These are phyloP conservation scores for Numida meleagris DNA, from an alignment of 2,113 vertebrate genomes.

Conservation along the genomic window DNA sequence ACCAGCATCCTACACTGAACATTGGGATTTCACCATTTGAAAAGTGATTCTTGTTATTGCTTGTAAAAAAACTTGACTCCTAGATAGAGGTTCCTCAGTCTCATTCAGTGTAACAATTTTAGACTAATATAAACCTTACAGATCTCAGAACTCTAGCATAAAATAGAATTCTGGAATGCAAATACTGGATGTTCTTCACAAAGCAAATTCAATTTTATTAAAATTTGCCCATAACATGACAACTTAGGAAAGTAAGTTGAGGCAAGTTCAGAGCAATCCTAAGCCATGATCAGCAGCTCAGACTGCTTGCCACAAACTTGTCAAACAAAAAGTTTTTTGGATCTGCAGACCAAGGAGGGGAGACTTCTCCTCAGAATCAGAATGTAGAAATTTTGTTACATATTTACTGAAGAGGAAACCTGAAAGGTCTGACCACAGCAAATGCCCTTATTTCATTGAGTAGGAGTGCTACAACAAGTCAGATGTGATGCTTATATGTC, in stretches of 20 bases:
- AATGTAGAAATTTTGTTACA: background rate
- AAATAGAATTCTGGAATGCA: background rate
- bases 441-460: background rate
- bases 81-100: background rate
- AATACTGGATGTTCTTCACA: background rate
- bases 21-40: background rate
- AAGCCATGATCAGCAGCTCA: background rate
- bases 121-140: background rate
- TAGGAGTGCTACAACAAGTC: accelerated
- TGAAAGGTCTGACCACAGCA: background rate
- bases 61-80: background rate
- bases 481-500: accelerated
- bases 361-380: background rate
- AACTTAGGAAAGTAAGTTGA: background rate
- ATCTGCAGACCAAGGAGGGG: background rate
- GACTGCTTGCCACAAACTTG: background rate
- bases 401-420: background rate
- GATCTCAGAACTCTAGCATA: background rate
- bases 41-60: background rate
- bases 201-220: background rate
- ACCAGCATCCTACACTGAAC: background rate
- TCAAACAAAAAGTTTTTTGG: background rate
- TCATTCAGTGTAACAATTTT: background rate
- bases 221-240: background rate
- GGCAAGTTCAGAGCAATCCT: background rate